Evolutionary conservation across 1,140 invertebrate species (phyloP).

Genomic region (Schmidtea mediterranea): DNA sequence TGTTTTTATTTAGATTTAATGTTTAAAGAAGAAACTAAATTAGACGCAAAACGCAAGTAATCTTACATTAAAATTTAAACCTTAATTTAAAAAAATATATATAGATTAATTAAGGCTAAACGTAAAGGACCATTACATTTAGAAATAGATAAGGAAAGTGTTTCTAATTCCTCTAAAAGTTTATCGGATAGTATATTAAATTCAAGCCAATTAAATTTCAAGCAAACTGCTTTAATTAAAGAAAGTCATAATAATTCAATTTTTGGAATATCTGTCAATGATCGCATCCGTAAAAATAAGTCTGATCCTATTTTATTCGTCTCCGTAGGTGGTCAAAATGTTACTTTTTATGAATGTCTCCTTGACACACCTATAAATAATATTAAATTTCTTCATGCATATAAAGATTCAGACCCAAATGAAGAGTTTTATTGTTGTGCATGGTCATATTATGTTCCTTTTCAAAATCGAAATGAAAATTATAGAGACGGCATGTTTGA

Average conservation of each 20-base stretch:
- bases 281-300: background rate
- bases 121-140: too few relatives aligned
- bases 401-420: background rate
- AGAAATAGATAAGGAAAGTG: too few relatives aligned
- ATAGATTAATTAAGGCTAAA: too few relatives aligned
- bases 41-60: too few relatives aligned
- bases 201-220: background rate
- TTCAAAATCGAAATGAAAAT: background rate
- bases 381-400: slow-evolving; percentile 4
- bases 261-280: background rate
- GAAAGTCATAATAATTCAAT: slow-evolving; percentile 1
- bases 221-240: slow-evolving; percentile 1
- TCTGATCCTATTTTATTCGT: slow-evolving; percentile 3
- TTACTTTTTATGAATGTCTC: background rate
- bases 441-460: background rate
- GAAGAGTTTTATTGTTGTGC: slow-evolving; percentile 4
- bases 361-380: background rate
- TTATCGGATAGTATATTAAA: background rate
- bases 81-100: too few relatives aligned
- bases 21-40: too few relatives aligned
- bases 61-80: too few relatives aligned
- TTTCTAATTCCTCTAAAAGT: too few relatives aligned
- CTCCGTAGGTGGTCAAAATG: slow-evolving; percentile 1
- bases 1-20: too few relatives aligned
- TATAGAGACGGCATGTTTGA: background rate